Base-by-base conservation (phyloP, 1,140 invertebrate genomes). In the Zaprionus nigranus region DNA sequence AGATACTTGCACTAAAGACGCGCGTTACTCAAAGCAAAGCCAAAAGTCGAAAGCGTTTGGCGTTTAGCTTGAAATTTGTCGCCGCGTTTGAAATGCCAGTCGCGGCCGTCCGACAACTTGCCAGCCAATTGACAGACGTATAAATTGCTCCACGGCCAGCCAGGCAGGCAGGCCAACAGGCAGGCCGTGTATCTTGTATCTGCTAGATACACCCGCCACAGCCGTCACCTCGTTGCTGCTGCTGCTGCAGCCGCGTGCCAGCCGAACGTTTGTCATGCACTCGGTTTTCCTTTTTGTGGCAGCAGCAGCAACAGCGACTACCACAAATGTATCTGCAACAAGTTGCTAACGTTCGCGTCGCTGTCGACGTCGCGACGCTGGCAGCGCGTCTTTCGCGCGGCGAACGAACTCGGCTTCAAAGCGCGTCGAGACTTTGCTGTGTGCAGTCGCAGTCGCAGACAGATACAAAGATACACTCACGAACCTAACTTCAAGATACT, bases 251-350 rank as follows among this genome's bases (percentile, higher is more conserved):
- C 80, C 81, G 83, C 84, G 85, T 88, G 84, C 85, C 68, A 81
- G 71, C 58, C 75, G 81, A 88, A 81, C 85, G 85, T 88, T 88
- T 88, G 78, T 88, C 84, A 88, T 78, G 81, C 63, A 75, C 63
- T 87, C 83, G 80, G 70, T 84, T 87, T 87, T 87, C 84, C 84
- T 87, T 88, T 88, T 90, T 84, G 84, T 62, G 84, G 84, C 84
- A 80, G 30, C 30, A 34, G 30, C 30, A 34, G 9, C 30, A 30
- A 2, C 28, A 30, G 73, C 40, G 49, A 61, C 66, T 56, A 61
- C 59, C 56, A 61, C 61, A 87, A 83, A 87, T 88, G 84, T 87
- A 88, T 87, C 84, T 81, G 84, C 85, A 90, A 90, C 85, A 85
- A 90, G 85, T 90, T 85, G 85, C 85, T 79, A 85, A 63, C 81